Evolutionary conservation across 2,113 vertebrate genomes (phyloP).

Genomic region (Thunnus thynnus): DNA sequence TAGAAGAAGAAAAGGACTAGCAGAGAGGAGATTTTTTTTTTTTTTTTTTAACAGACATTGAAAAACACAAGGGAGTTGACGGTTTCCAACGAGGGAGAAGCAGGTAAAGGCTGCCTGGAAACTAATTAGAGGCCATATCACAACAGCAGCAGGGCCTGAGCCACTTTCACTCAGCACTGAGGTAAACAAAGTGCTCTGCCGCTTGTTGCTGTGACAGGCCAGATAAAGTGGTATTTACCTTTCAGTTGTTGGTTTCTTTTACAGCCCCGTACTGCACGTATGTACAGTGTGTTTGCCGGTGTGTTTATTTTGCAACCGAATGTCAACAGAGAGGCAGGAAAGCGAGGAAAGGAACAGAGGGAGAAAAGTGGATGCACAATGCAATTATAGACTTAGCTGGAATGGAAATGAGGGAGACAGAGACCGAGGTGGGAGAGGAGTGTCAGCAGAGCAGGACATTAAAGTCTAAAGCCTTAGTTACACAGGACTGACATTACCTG

Average conservation of each 20-base stretch:
- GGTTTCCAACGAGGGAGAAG: slow-evolving; percentile 46
- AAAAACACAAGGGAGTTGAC: slow-evolving; percentile 52
- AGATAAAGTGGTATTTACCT: slow-evolving; percentile 81
- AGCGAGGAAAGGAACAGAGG: background rate
- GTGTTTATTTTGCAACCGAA: slow-evolving; percentile 51
- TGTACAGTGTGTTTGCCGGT: slow-evolving; percentile 48
- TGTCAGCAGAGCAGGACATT: slow-evolving; percentile 38
- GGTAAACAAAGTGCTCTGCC: slow-evolving; percentile 76
- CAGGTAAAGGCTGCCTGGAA: slow-evolving; percentile 74
- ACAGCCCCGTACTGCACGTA: slow-evolving; percentile 30
- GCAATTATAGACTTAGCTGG: slow-evolving; percentile 61
- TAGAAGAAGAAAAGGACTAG: slow-evolving; percentile 20
- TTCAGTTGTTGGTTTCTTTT: slow-evolving; percentile 73
- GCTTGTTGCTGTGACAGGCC: slow-evolving; percentile 76
- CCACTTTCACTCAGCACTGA: slow-evolving; percentile 68
- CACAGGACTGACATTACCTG: slow-evolving; percentile 43
- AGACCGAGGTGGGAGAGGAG: slow-evolving; percentile 43
- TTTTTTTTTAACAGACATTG: slow-evolving; percentile 36
- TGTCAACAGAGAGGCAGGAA: slow-evolving; percentile 60
- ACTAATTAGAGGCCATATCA: slow-evolving; percentile 78
- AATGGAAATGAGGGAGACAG: slow-evolving; percentile 52
- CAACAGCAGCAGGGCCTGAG: slow-evolving; percentile 69
- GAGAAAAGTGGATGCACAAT: slow-evolving; percentile 24
- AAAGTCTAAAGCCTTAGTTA: slow-evolving; percentile 35
- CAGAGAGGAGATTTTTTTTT: slow-evolving; percentile 19